Evolutionary conservation across 2,888 invertebrate genomes (phyloP).

Genomic region (Cactoblastis cactorum): DNA sequence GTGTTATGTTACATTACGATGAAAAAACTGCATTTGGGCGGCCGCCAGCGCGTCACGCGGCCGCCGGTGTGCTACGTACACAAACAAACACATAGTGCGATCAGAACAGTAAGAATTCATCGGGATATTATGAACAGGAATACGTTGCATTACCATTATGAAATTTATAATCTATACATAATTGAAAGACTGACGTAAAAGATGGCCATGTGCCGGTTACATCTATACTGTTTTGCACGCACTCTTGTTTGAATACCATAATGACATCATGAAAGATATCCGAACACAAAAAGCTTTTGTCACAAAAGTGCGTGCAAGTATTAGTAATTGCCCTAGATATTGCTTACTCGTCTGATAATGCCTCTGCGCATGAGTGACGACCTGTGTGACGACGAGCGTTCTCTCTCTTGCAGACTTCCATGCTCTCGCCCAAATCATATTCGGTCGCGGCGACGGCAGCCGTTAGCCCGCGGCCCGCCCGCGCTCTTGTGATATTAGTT

Average conservation of each 20-base stretch:
- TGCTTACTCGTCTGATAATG: neutral
- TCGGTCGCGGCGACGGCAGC: slow-evolving; percentile 80
- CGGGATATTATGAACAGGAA: too few relatives aligned
- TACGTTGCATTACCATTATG: neutral
- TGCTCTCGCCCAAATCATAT: slow-evolving; percentile 86
- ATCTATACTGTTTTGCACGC: neutral
- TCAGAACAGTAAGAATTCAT: neutral
- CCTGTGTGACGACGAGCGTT: slow-evolving; percentile 31
- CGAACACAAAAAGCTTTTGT: neutral
- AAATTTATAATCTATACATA: neutral
- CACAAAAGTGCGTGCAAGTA: neutral
- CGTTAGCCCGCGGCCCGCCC: slow-evolving; percentile 70
- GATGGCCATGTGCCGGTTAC: neutral
- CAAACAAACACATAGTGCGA: slow-evolving; percentile 4
- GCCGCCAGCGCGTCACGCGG: slow-evolving; percentile 22
- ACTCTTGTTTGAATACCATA: neutral
- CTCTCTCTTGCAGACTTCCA: slow-evolving; percentile 86
- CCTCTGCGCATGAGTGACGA: neutral
- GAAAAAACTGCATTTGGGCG: slow-evolving; percentile 21
- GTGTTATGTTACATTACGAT: slow-evolving; percentile 25
- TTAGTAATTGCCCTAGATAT: neutral
- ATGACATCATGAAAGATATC: neutral
- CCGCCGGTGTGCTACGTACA: slow-evolving; percentile 8
- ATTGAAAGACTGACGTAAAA: neutral
- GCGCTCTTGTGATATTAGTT: slow-evolving; percentile 50